Base-by-base conservation (phyloP, 2,113 vertebrate genomes). In the Clarias gariepinus region DNA sequence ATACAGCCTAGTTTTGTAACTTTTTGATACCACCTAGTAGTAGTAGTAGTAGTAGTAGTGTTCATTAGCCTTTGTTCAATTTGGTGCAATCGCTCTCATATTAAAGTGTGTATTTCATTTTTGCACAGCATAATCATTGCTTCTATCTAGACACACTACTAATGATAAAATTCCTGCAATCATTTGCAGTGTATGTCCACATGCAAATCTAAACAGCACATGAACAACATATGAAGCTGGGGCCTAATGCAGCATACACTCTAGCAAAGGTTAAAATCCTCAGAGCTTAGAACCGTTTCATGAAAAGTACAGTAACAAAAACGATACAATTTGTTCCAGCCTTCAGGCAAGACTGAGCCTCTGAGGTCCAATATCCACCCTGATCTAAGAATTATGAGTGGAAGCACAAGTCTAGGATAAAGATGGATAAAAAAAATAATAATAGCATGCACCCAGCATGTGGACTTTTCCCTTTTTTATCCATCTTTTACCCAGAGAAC, bases 381-480 rank as follows among this genome's bases (percentile, higher is more conserved):
- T 68, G 63, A 52, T 69, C 81, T 69, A 30, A 53, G 28, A 55
- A 30, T 21, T 57, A 28, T 55, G 41, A 30, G 16, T 19, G 13
- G 81, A 69, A 52, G n/a, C 41, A 55, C 41, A 83, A 55, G 25
- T 12, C 47, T 28, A 28, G 64, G 64, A 52, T 83, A 69, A 83
- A 83, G 12, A 6, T 13, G 47, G n/a, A 83, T 83, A 36, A 83
- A 55, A 55, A 11, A 66, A 19, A n/a, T n/a, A 30, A 30, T 53
- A 10, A 28, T 30, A 33, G 64, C n/a, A 41, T 36, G 81, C 16
- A 33, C 52, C 25, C 47, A 23, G 64, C n/a, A 55, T 77, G 78
- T 74, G 74, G 73, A 89, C 88, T 89, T 87, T 30, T 53, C 55
- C 23, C 57, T 61, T 30, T 52, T 73, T 41, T 66, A 66, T 3